Percentiles rank a stretch among this genome's conserved stretches.
Evolutionary conservation across 2,113 vertebrate genomes (phyloP).

Genomic region (Anolis carolinensis): DNA sequence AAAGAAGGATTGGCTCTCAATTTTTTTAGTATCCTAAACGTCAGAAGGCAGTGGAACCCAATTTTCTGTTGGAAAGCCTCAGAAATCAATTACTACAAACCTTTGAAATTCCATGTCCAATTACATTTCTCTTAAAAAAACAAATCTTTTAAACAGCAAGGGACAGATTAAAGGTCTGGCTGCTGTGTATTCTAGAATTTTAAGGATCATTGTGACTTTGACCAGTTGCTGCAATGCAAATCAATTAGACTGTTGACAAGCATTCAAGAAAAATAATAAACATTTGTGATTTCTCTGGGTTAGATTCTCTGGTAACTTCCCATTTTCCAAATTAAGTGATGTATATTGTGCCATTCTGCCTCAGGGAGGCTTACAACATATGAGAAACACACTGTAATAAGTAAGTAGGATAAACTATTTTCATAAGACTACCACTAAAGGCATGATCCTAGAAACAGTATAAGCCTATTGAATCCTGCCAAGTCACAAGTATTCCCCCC

Average conservation of each 20-base stretch:
- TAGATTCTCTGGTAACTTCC: not conserved
- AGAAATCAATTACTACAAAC: not conserved
- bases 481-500: not conserved
- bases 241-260: constrained; percentile 28
- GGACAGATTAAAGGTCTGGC: constrained; percentile 39
- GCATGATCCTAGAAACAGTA: not conserved
- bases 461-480: not conserved
- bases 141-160: constrained; percentile 21
- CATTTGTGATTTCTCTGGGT: not conserved
- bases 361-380: not conserved
- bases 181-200: constrained; percentile 23
- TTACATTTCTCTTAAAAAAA: not conserved
- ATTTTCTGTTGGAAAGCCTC: not conserved
- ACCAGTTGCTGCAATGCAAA: not conserved
- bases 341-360: not conserved
- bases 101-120: not conserved
- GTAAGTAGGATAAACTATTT: not conserved
- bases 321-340: not conserved
- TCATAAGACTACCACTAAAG: not conserved
- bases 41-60: not conserved
- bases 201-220: not conserved
- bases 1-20: not conserved
- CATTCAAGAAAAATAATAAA: not conserved
- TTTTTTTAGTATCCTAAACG: not conserved
- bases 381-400: not conserved